These are phyloP conservation scores for Hycleus phaleratus DNA, from an alignment of 1,140 invertebrate species.

Conservation along the genomic window DNA sequence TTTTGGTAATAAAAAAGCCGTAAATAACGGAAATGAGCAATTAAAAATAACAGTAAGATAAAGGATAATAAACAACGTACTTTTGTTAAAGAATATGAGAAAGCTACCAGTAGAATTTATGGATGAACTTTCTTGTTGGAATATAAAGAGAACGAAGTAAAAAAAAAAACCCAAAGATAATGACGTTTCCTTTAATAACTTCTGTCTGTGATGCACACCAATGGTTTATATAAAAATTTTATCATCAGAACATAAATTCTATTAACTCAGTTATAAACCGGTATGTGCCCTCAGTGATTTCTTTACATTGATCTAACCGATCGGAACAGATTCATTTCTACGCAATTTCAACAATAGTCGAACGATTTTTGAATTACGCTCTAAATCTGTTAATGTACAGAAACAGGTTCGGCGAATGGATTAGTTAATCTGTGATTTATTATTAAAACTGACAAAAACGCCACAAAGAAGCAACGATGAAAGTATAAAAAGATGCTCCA, in stretches of 20 bases:
- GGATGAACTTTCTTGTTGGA: slow-evolving; percentile 17
- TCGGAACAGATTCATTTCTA: slow-evolving; percentile 1
- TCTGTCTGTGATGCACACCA: slow-evolving; percentile 12
- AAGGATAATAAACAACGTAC: slow-evolving; percentile 26
- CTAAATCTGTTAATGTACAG: slow-evolving; percentile 5
- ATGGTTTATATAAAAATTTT: slow-evolving; percentile 13
- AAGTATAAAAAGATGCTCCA: too few relatives aligned
- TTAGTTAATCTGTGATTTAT: slow-evolving; percentile 6
- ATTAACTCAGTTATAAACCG: not conserved
- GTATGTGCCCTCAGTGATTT: not conserved
- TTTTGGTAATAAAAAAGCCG: slow-evolving; percentile 22
- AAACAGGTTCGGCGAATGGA: not conserved
- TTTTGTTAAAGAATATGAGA: slow-evolving; percentile 21
- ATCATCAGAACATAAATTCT: slow-evolving; percentile 7
- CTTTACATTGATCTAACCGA: too few relatives aligned
- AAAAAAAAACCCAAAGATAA: slow-evolving; percentile 1
- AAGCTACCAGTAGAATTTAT: slow-evolving; percentile 26
- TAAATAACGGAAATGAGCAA: slow-evolving; percentile 28
- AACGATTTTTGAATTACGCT: not conserved
- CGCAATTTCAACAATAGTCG: not conserved
- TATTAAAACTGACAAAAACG: slow-evolving; percentile 1
- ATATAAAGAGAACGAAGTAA: slow-evolving; percentile 11
- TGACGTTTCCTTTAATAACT: slow-evolving; percentile 11
- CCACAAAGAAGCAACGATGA: too few relatives aligned
- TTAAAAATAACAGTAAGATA: slow-evolving; percentile 27